Conservation (phyloP, 2,888 invertebrate species). For the Luffia ferchaultella region DNA sequence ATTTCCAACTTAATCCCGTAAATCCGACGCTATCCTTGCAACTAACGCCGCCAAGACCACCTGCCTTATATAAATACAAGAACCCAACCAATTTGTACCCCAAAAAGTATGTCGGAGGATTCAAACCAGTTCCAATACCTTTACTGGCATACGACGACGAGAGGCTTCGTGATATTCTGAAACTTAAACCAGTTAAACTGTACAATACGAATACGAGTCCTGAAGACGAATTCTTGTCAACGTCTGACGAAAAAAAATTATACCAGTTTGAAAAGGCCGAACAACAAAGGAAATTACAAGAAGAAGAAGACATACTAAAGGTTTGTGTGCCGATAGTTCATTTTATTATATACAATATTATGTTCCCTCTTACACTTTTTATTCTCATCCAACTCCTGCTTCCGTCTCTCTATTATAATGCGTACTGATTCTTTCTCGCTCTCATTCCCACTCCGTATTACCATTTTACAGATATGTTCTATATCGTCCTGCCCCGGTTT, state of each 20-base stretch:
- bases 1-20: conserved; percentile 24
- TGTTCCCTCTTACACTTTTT: too few species aligned
- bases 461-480: too few species aligned
- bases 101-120: conserved; percentile 62
- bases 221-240: conserved; percentile 29
- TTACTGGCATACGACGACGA: conserved; percentile 36
- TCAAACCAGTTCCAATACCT: conserved; percentile 53
- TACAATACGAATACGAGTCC: conserved; percentile 34
- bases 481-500: too few species aligned
- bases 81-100: conserved; percentile 64
- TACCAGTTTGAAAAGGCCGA: conserved; percentile 56
- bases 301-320: conserved; percentile 27
- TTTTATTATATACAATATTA: too few species aligned
- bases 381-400: too few species aligned
- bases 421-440: too few species aligned
- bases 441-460: too few species aligned
- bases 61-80: conserved; percentile 32
- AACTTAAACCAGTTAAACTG: conserved; percentile 45
- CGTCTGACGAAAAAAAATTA: conserved; percentile 38
- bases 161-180: conserved; percentile 36
- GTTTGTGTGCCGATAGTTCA: conserved; percentile 16
- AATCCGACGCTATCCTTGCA: conserved; percentile 35
- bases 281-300: conserved; percentile 52
- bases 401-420: too few species aligned
- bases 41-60: conserved; percentile 33